Conservation (phyloP, 2,797 vertebrate genomes). For the Pseudochirops cupreus region DNA sequence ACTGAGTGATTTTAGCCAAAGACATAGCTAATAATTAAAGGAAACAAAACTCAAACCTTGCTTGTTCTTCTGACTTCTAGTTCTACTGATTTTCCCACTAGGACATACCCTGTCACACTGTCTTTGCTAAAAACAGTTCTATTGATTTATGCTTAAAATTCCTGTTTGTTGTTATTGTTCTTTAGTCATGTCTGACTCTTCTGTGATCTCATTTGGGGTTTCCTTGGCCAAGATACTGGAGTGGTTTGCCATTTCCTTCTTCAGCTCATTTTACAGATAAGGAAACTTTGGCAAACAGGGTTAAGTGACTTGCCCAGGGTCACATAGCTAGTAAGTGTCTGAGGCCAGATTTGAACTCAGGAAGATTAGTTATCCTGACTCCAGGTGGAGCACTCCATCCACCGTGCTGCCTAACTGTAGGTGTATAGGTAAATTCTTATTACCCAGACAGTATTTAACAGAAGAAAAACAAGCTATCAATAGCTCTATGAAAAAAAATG, state of each 20-base stretch:
- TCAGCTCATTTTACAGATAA: not conserved
- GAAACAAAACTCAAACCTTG: not conserved
- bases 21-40: no score
- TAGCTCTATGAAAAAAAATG: not conserved
- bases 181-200: not conserved
- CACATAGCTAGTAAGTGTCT: not conserved
- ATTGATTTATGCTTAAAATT: not conserved
- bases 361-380: not conserved
- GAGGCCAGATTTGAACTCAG: not conserved
- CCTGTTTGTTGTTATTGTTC: not conserved
- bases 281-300: not conserved
- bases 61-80: not conserved
- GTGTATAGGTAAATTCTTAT: not conserved
- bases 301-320: not conserved
- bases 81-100: not conserved
- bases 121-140: not conserved
- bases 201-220: not conserved
- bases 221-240: not conserved
- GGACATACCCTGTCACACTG: not conserved
- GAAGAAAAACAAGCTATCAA: not conserved
- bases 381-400: not conserved
- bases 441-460: not conserved
- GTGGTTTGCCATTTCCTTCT: not conserved
- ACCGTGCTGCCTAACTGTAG: not conserved
- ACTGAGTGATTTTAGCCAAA: no score